Conservation (phyloP, 2,797 vertebrate species). For the Mus minutoides region DNA sequence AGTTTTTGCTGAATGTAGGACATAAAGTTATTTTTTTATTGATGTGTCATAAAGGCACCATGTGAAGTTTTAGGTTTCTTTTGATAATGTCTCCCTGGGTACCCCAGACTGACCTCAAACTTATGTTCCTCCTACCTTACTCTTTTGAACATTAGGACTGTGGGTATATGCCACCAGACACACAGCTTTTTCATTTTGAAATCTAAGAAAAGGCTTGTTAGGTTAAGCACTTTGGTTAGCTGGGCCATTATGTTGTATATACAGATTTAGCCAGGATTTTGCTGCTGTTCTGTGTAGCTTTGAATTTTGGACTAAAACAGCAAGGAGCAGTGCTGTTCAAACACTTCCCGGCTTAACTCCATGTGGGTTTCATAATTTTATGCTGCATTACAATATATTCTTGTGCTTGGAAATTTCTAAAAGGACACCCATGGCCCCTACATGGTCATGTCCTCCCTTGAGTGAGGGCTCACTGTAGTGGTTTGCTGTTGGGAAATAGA, state of each 20-base stretch:
- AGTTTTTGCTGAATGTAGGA: background rate
- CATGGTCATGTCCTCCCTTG: background rate
- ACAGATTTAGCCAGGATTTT: background rate
- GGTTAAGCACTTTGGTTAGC: background rate
- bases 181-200: background rate
- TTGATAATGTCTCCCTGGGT: background rate
- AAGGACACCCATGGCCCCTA: background rate
- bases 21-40: background rate
- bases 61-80: background rate
- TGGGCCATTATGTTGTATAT: background rate
- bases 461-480: background rate
- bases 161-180: background rate
- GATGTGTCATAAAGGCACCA: background rate
- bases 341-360: slow-evolving; percentile 5
- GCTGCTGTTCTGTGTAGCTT: background rate
- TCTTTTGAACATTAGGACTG: background rate
- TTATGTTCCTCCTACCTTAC: background rate
- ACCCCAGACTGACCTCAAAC: background rate
- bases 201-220: background rate
- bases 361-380: background rate
- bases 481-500: background rate
- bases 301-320: slow-evolving; percentile 4
- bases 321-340: background rate
- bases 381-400: background rate
- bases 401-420: slow-evolving; percentile 6